A percentile compares a stretch with the other conserved stretches of the same genome.
These are phyloP conservation scores for Percina caprodes DNA, from an alignment of 2,113 vertebrate species.

Conservation along the genomic window DNA sequence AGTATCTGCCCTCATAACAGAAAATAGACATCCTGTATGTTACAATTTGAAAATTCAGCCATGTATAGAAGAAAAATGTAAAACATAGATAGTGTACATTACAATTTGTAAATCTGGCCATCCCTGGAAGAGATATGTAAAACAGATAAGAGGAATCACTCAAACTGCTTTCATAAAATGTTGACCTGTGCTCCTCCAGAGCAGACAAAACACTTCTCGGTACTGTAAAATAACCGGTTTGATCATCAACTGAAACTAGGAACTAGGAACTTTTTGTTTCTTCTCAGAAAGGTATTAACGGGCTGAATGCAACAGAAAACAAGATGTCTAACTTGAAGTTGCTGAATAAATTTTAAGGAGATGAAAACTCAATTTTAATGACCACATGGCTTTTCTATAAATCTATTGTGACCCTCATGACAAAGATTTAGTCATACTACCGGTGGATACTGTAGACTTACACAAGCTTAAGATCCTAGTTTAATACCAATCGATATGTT, in stretches of 20 bases:
- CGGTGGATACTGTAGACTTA: background rate
- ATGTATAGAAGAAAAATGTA: background rate
- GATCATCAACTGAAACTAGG: constrained; percentile 3
- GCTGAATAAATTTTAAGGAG: background rate
- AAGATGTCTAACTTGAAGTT: background rate
- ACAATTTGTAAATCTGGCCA: background rate
- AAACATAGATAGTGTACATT: background rate
- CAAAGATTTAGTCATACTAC: background rate
- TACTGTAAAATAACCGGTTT: constrained; percentile 50
- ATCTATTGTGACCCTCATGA: background rate
- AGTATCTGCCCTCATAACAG: background rate
- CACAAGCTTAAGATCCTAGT: background rate
- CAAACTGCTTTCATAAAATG: background rate
- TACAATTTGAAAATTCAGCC: background rate
- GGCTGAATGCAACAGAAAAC: constrained; percentile 14
- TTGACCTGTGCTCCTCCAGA: constrained; percentile 13
- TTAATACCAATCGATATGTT: background rate
- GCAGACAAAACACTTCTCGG: constrained; percentile 29
- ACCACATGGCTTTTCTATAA: background rate
- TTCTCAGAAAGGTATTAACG: background rate
- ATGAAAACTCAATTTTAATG: constrained; percentile 1
- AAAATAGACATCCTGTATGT: background rate
- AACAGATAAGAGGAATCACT: constrained; percentile 14
- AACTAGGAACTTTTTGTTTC: constrained; percentile 1
- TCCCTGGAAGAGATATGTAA: background rate